Percentiles rank a stretch among this genome's conserved stretches.
Evolutionary conservation across 2,888 invertebrate genomes (phyloP).

Genomic region (Beris chalybata): DNA sequence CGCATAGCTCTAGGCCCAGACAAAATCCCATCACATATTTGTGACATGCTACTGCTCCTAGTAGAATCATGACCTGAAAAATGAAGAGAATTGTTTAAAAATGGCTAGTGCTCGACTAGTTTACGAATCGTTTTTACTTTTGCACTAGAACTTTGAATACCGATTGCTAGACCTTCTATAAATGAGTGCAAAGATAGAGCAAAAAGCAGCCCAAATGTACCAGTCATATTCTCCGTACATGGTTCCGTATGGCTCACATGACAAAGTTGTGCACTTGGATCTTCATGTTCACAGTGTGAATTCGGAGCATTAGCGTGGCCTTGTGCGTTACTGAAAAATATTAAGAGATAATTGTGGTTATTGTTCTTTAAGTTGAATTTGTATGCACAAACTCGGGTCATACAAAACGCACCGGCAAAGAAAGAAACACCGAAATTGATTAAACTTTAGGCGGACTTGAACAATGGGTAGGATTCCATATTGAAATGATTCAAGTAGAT

Average conservation of each 20-base stretch:
- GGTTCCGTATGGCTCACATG: constrained; percentile 70
- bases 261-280: constrained; percentile 57
- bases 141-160: constrained; percentile 67
- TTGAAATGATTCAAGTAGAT: too few relatives aligned
- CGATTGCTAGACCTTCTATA: constrained; percentile 80
- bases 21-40: constrained; percentile 83
- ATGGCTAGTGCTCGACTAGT: background rate
- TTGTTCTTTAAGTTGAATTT: too few relatives aligned
- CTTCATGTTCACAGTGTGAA: constrained; percentile 43
- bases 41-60: constrained; percentile 74
- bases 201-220: constrained; percentile 67
- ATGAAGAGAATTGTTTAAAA: background rate
- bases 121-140: constrained; percentile 58
- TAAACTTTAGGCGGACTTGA: too few relatives aligned
- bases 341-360: background rate
- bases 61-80: constrained; percentile 65
- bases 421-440: too few relatives aligned
- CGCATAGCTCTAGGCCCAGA: constrained; percentile 72
- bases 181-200: constrained; percentile 78
- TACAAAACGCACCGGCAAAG: too few relatives aligned
- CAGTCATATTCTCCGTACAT: constrained; percentile 64
- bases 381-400: too few relatives aligned
- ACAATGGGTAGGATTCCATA: too few relatives aligned
- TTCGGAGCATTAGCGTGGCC: background rate
- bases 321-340: constrained; percentile 1